These are phyloP conservation scores for Micrasema longulum DNA, from an alignment of 1,140 invertebrate species.

Conservation along the genomic window DNA sequence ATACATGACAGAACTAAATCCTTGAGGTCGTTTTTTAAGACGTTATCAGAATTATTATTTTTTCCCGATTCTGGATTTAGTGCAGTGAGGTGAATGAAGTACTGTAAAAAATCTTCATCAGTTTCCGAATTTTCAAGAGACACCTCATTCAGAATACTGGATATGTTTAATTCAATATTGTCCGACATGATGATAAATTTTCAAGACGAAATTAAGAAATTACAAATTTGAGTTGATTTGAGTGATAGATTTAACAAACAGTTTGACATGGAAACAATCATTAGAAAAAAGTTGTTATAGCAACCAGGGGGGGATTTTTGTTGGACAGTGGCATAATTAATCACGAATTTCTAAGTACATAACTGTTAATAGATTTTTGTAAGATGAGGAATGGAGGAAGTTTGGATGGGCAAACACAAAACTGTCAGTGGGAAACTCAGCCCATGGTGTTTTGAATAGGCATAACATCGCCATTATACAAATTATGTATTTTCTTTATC, in stretches of 20 bases:
- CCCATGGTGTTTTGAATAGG: no score
- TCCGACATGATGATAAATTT: background rate
- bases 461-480: no score
- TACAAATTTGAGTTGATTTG: background rate
- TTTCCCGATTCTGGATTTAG: conserved; percentile 68
- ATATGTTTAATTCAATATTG: conserved; percentile 3
- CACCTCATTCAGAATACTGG: background rate
- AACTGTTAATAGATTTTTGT: no score
- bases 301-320: no score
- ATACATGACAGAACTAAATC: conserved; percentile 66
- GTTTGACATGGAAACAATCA: conserved; percentile 1
- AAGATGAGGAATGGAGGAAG: no score
- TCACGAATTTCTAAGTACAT: no score
- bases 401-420: no score
- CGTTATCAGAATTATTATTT: conserved; percentile 57
- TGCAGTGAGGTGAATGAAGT: conserved; percentile 64
- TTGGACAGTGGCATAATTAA: no score
- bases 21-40: conserved; percentile 64
- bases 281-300: no score
- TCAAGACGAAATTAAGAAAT: background rate
- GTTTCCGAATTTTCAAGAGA: conserved; percentile 6
- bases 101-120: conserved; percentile 47
- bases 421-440: no score
- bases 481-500: no score
- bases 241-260: conserved; percentile 16